These are phyloP conservation scores for Nothoprocta perdicaria DNA, from an alignment of 2,113 vertebrate species.

Conservation along the genomic window DNA sequence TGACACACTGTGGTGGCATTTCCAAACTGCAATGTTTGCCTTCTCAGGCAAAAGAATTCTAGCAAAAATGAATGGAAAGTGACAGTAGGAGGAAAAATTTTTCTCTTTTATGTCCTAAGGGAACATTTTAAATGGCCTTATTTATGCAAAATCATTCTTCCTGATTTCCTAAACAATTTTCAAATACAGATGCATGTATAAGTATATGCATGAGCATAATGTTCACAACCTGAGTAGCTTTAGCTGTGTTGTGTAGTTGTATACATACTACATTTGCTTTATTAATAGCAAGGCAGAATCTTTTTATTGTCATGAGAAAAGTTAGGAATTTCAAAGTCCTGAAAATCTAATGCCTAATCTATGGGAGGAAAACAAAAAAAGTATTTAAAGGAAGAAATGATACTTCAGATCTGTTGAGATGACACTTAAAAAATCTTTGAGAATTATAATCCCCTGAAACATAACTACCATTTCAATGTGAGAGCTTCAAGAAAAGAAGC, in stretches of 20 bases:
- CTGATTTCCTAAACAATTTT: neutral
- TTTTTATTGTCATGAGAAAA: neutral
- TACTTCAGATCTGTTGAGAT: neutral
- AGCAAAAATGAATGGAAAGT: neutral
- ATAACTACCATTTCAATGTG: neutral
- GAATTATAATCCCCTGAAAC: neutral
- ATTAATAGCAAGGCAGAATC: neutral
- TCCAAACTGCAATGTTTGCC: slow-evolving; percentile 54
- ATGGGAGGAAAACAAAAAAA: neutral
- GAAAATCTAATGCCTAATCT: neutral
- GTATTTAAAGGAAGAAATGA: neutral
- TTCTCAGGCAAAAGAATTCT: neutral
- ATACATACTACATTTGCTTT: neutral
- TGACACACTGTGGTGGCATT: slow-evolving; percentile 68
- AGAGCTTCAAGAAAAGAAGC: neutral
- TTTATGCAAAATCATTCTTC: neutral
- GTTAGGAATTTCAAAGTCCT: neutral
- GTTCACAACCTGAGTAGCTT: neutral
- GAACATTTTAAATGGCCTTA: neutral
- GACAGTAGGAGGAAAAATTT: neutral
- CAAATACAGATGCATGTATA: neutral
- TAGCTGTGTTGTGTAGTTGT: neutral
- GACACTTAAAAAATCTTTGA: neutral
- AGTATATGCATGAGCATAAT: neutral
- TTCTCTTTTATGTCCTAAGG: neutral